Conservation (phyloP, 2,888 invertebrate species). For the Koerneria pararmatus region DNA sequence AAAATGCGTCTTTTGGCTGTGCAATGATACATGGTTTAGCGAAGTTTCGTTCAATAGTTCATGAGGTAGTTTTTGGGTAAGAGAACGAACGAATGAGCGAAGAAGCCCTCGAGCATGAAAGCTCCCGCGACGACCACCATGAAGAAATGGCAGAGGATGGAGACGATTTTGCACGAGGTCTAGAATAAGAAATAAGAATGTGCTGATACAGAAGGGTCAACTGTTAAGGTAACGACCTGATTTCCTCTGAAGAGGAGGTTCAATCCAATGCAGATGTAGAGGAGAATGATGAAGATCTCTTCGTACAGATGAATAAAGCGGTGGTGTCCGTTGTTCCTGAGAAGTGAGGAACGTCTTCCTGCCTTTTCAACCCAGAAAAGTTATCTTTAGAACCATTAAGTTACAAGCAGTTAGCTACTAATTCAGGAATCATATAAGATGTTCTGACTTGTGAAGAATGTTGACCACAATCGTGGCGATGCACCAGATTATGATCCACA, state of each 20-base stretch:
- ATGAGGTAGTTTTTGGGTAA: not conserved
- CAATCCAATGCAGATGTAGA: slow-evolving; percentile 34
- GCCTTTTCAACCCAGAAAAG: not conserved
- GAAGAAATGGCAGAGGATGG: slow-evolving; percentile 34
- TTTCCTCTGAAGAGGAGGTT: not conserved
- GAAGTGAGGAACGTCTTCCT: not conserved
- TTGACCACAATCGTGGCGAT: slow-evolving; percentile 34
- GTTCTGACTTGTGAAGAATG: slow-evolving; percentile 33
- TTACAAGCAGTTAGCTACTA: not conserved
- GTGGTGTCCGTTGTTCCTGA: slow-evolving; percentile 40
- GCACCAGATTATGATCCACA: slow-evolving; percentile 40
- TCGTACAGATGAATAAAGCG: slow-evolving; percentile 38
- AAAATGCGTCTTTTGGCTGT: not conserved
- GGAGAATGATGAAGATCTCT: slow-evolving; percentile 33
- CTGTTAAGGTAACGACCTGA: not conserved
- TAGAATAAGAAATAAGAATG: slow-evolving; percentile 20
- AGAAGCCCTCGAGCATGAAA: slow-evolving; percentile 36
- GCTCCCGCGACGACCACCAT: slow-evolving; percentile 32
- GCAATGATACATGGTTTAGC: not conserved
- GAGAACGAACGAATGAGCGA: slow-evolving; percentile 37
- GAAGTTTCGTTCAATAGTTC: not conserved
- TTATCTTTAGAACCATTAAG: slow-evolving; percentile 11
- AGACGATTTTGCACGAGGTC: slow-evolving; percentile 34
- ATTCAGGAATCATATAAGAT: not conserved
- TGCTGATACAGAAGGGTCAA: not conserved